A percentile compares a stretch with the other conserved stretches of the same genome.
phyloP scores from a whole-genome alignment of 2,797 vertebrate genomes.

The Pipistrellus kuhlii region DNA sequence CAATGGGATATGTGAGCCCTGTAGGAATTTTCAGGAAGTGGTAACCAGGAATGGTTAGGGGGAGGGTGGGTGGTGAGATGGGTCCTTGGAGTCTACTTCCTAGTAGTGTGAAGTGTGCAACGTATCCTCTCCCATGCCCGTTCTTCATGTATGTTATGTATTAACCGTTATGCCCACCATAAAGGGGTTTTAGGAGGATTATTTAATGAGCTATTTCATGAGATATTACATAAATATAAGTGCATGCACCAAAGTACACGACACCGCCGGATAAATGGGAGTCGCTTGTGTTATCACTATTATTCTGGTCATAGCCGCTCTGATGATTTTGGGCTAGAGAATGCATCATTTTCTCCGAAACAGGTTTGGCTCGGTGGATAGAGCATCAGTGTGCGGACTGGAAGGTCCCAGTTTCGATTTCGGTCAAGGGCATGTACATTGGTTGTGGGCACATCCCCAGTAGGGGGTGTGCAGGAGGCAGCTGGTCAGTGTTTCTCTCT shows the following conservation, averaged over 20 bases:
- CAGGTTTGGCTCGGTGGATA: too few relatives aligned
- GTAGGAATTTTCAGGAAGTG: background rate
- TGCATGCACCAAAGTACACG: fast-evolving
- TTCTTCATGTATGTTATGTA: background rate
- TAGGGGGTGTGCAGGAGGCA: too few relatives aligned
- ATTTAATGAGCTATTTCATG: background rate
- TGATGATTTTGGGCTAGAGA: background rate
- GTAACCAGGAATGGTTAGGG: background rate
- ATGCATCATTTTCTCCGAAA: background rate
- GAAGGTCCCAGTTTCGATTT: too few relatives aligned
- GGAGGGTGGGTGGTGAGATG: background rate
- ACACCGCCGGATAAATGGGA: too few relatives aligned
- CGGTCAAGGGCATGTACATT: too few relatives aligned
- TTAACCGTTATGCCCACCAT: background rate
- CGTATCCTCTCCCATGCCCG: background rate
- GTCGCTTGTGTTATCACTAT: background rate
- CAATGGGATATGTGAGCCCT: background rate
- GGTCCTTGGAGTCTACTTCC: background rate
- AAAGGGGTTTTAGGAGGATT: background rate
- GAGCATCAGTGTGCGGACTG: too few relatives aligned
- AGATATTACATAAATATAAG: background rate
- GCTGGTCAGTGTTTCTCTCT: too few relatives aligned
- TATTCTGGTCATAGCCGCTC: background rate
- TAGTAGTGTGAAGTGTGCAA: background rate
- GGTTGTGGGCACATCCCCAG: too few relatives aligned